These are phyloP conservation scores for Chromis chromis DNA, from an alignment of 2,797 vertebrate genomes.

Conservation along the genomic window DNA sequence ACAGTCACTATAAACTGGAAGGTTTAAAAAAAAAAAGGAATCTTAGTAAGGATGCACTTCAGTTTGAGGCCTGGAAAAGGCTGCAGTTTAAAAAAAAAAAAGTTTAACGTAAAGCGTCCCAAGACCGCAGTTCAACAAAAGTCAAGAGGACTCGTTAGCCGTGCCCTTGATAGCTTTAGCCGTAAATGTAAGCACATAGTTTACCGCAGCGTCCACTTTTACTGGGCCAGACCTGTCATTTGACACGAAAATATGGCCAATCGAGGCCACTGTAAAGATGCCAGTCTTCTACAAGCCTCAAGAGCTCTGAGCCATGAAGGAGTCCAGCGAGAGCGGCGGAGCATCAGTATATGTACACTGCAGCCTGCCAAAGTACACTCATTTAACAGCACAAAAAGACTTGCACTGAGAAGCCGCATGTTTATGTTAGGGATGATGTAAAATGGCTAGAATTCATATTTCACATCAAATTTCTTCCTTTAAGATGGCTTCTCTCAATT, in stretches of 20 bases:
- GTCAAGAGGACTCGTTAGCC: conserved; percentile 81
- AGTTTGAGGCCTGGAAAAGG: conserved; percentile 32
- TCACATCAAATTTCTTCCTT: conserved; percentile 80
- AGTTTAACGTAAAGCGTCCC: conserved; percentile 28
- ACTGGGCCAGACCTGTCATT: conserved; percentile 78
- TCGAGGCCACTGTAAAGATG: conserved; percentile 81
- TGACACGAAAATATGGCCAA: conserved; percentile 82
- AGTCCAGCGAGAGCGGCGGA: conserved; percentile 79
- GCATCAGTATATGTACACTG: conserved; percentile 81
- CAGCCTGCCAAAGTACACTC: conserved; percentile 84
- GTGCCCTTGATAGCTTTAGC: conserved; percentile 79
- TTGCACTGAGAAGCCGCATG: conserved; percentile 75
- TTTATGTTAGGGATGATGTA: conserved; percentile 84
- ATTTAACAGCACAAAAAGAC: conserved; percentile 82
- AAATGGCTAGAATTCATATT: conserved; percentile 85
- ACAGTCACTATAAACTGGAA: conserved; percentile 46
- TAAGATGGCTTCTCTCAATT: conserved; percentile 76
- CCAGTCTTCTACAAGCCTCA: conserved; percentile 83
- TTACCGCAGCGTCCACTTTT: conserved; percentile 75
- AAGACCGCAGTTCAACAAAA: conserved; percentile 82
- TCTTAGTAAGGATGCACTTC: conserved; percentile 13
- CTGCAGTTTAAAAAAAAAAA: not conserved
- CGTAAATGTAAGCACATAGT: conserved; percentile 79
- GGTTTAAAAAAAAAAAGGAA: conserved; percentile 34
- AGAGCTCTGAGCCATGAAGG: conserved; percentile 83